Conservation (phyloP, 2,113 vertebrate species). For the Pterophyllum scalare region DNA sequence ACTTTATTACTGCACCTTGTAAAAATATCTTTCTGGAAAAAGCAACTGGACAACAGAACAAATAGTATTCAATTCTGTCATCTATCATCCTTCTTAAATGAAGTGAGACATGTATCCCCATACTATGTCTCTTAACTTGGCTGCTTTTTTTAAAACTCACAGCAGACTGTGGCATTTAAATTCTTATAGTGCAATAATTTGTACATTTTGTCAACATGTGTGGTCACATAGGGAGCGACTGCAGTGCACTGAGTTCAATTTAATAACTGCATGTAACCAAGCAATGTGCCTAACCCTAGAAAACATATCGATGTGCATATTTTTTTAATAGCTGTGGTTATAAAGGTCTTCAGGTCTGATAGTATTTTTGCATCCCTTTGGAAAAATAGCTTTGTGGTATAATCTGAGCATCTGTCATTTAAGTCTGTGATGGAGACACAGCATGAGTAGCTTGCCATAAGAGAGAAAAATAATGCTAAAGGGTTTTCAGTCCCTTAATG, state of each 20-base stretch:
- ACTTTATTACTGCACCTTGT: not conserved
- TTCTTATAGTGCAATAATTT: not conserved
- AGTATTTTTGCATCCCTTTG: not conserved
- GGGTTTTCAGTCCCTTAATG: slow-evolving; percentile 31
- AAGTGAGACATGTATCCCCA: too few relatives aligned
- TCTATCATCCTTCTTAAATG: not conserved
- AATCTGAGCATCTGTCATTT: slow-evolving; percentile 1
- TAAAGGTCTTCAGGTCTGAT: not conserved
- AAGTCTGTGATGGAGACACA: not conserved
- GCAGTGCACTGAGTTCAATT: not conserved
- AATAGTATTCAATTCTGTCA: not conserved
- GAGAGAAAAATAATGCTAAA: not conserved
- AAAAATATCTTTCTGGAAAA: not conserved
- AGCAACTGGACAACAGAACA: not conserved
- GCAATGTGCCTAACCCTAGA: not conserved
- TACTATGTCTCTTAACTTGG: too few relatives aligned
- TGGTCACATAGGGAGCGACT: not conserved
- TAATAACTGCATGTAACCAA: not conserved
- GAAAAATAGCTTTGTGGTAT: not conserved
- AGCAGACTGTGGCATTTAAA: not conserved
- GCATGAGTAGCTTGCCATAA: not conserved
- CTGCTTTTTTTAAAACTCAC: too few relatives aligned
- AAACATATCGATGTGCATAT: not conserved
- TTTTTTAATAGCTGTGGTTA: not conserved
- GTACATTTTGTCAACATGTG: not conserved